Percentiles rank a stretch among this genome's conserved stretches.
These are phyloP conservation scores for Carassius auratus DNA, from an alignment of 2,113 vertebrate species.

Conservation along the genomic window DNA sequence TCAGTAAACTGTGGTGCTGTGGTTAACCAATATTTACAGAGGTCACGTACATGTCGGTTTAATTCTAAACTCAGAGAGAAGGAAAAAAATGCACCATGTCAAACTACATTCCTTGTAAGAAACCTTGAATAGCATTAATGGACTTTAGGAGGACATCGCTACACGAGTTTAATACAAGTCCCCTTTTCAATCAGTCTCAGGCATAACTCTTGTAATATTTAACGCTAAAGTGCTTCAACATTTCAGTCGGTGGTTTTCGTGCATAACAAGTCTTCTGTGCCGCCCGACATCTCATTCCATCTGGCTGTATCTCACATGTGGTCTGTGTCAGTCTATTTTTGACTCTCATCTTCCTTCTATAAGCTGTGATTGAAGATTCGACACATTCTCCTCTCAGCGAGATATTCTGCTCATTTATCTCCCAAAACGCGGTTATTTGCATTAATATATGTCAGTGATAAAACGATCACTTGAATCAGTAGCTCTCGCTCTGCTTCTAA, in stretches of 20 bases:
- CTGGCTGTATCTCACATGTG: neutral
- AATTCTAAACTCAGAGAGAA: neutral
- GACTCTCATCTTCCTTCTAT: neutral
- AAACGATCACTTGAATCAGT: constrained; percentile 10
- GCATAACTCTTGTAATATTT: constrained; percentile 11
- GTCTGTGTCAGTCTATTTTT: constrained; percentile 9
- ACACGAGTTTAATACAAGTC: neutral
- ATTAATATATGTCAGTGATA: constrained; percentile 10
- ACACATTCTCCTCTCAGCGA: neutral
- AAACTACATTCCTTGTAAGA: neutral
- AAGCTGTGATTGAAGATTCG: constrained; percentile 7
- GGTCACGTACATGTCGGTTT: neutral
- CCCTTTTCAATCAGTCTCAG: neutral
- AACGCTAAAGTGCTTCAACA: constrained; percentile 2
- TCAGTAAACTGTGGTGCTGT: neutral
- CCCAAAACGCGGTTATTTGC: neutral
- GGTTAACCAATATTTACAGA: neutral
- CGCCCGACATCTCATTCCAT: neutral
- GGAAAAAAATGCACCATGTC: neutral
- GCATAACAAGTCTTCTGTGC: neutral
- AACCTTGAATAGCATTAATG: neutral
- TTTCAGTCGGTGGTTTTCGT: neutral
- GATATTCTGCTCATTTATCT: constrained; percentile 25
- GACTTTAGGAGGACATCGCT: neutral
- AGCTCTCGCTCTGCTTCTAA: neutral